A percentile compares a stretch with the other conserved stretches of the same genome.
Conservation (phyloP, 2,797 vertebrate species). For the Antennarius maculatus region DNA sequence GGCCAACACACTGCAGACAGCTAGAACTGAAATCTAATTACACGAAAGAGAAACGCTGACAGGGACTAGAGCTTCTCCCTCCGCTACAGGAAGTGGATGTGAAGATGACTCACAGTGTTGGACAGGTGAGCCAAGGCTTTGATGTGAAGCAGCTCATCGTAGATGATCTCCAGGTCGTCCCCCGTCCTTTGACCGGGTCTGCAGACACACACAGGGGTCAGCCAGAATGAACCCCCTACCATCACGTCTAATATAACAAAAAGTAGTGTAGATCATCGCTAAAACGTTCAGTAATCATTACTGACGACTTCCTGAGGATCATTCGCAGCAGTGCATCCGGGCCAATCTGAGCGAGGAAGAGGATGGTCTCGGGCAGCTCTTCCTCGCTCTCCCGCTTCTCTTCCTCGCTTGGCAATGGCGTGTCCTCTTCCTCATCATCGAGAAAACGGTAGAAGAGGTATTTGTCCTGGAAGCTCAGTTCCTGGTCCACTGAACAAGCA, state of each 20-base stretch:
- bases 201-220: slow-evolving; percentile 36
- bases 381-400: slow-evolving; percentile 97
- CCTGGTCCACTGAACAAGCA: slow-evolving; percentile 89
- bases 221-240: slow-evolving; percentile 32
- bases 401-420: slow-evolving; percentile 92
- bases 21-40: slow-evolving; percentile 3
- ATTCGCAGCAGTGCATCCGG: slow-evolving; percentile 97
- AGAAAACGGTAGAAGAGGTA: slow-evolving; percentile 98
- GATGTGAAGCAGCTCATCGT: slow-evolving; percentile 97
- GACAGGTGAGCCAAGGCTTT: slow-evolving; percentile 98
- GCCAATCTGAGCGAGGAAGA: slow-evolving; percentile 93
- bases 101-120: slow-evolving; percentile 88
- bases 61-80: slow-evolving; percentile 6
- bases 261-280: slow-evolving; percentile 6
- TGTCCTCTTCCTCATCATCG: slow-evolving; percentile 93
- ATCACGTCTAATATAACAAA: slow-evolving; percentile 7
- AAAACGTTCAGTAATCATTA: slow-evolving; percentile 4
- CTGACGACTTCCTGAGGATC: slow-evolving; percentile 96
- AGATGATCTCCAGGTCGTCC: slow-evolving; percentile 97
- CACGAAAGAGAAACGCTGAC: not conserved
- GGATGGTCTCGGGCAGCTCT: slow-evolving; percentile 93
- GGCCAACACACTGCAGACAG: slow-evolving; percentile 13
- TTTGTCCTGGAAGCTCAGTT: slow-evolving; percentile 96
- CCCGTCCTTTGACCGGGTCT: slow-evolving; percentile 95
- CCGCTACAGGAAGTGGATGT: not conserved